Conservation (phyloP, 2,113 vertebrate genomes). For the Anseranas semipalmata region DNA sequence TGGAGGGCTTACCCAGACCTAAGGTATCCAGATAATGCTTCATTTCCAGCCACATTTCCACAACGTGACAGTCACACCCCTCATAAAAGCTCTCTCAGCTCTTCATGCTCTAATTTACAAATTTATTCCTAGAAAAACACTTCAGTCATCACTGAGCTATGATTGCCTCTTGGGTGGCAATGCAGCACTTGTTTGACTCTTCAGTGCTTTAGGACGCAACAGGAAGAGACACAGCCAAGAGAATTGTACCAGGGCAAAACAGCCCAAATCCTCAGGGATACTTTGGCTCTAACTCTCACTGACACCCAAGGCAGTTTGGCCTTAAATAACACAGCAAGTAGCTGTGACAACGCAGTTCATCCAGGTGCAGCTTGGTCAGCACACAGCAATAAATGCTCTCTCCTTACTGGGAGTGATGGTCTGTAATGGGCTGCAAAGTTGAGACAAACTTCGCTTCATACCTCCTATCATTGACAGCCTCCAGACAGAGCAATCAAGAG, state of each 20-base stretch:
- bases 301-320: background rate
- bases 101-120: background rate
- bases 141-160: constrained; percentile 5
- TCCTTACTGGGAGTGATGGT: background rate
- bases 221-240: background rate
- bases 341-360: background rate
- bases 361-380: background rate
- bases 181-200: background rate
- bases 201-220: background rate
- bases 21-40: background rate
- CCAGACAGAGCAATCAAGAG: background rate
- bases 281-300: background rate
- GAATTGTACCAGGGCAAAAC: background rate
- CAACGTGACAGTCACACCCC: background rate
- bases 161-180: constrained; percentile 32
- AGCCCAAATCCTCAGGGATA: background rate
- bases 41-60: background rate
- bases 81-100: background rate
- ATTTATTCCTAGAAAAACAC: constrained; percentile 22
- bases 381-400: background rate
- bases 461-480: background rate
- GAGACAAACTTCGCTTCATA: background rate
- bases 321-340: background rate
- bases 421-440: background rate
- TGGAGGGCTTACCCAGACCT: background rate